Base-by-base conservation (phyloP, 2,888 invertebrate genomes). In the Trypoxylon attenuatum region DNA sequence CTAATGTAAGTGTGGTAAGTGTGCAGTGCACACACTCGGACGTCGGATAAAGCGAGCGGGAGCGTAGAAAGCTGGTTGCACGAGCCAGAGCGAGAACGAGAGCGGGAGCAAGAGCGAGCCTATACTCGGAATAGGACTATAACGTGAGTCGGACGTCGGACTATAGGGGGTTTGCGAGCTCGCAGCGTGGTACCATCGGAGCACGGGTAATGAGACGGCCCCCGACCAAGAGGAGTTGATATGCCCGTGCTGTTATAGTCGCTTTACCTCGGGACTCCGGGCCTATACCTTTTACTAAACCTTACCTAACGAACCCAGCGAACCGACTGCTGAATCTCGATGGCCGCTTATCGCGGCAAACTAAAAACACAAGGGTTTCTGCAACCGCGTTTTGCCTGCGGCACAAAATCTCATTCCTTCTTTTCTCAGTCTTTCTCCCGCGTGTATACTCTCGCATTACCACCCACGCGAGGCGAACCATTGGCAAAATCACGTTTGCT, bases 131-230 rank as follows among this genome's bases (percentile, higher is more conserved):
- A 70, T 71, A 71, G 54, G 57, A 71, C 61, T 76, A 78, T 80
- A 78, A 78, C 77, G 72, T 71, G 71, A 71, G 74, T 13, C 33
- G n/a, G 33, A 33, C n/a, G 43, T 54, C 60, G 66, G 47, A 64
- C 64, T 77, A 74, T 69, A 71, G 78, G 78, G 75, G 80, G 78
- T 72, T 80, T 76, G 80, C 82, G 80, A 80, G 80, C 79, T 54
- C 83, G 65, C 86, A 85, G 86, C 86, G 78, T 86, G 86, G 82
- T 82, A 85, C 83, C 84, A 71, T 76, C 78, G 77, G 80, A 79
- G 76, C 79, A 75, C 83, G 79, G 83, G 84, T 86, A 86, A 87
- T 87, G 86, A 87, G 86, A 83, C 85, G 86, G 85, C 86, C 86
- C 86, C 86, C 86, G 86, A 86, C 86, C 82, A 87, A 84, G 86